These are phyloP conservation scores for Megaustenia siamemsis DNA, from an alignment of 2,888 invertebrate species.

Conservation along the genomic window DNA sequence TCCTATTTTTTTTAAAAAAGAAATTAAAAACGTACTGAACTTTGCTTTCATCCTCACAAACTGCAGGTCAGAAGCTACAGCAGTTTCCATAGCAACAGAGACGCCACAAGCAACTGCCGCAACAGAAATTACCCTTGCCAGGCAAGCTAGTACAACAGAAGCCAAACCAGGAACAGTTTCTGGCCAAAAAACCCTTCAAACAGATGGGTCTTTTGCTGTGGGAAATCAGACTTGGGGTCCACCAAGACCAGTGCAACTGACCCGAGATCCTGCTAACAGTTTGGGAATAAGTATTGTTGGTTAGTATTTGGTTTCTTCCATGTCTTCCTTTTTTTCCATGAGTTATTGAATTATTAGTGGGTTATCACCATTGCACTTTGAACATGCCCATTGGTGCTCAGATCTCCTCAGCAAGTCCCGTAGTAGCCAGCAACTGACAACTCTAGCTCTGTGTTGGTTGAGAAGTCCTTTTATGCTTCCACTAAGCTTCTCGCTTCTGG, in stretches of 20 bases:
- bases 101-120: conserved; percentile 23
- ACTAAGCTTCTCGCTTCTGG: too few species aligned
- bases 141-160: conserved; percentile 29
- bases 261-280: conserved; percentile 87
- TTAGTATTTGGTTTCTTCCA: conserved; percentile 83
- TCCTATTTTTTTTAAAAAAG: too few species aligned
- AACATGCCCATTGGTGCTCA: too few species aligned
- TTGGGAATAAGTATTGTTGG: conserved; percentile 98
- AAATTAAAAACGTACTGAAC: not conserved
- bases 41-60: not conserved
- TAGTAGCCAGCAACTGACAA: too few species aligned
- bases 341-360: too few species aligned
- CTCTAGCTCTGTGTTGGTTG: too few species aligned
- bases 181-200: conserved; percentile 65
- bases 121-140: conserved; percentile 40
- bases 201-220: conserved; percentile 69
- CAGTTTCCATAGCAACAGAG: conserved; percentile 4
- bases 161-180: conserved; percentile 46
- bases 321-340: not conserved
- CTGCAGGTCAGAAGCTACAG: conserved; percentile 21
- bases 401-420: too few species aligned
- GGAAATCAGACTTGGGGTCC: conserved; percentile 86
- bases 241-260: conserved; percentile 87
- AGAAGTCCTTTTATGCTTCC: too few species aligned
- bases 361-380: too few species aligned